Conservation (phyloP, 2,888 invertebrate genomes). For the Parnassius smintheus region DNA sequence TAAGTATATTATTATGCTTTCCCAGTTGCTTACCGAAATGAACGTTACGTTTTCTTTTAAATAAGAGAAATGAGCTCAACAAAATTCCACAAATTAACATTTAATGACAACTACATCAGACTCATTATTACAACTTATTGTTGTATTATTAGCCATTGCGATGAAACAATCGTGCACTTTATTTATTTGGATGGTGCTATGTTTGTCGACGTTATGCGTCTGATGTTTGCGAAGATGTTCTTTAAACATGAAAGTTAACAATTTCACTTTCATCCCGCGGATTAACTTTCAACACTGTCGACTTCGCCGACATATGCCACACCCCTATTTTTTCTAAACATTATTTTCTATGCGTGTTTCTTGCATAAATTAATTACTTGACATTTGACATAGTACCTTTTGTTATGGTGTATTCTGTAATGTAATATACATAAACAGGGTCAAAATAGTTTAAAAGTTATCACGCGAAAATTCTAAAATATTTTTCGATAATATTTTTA, state of each 20-base stretch:
- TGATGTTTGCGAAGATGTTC: conserved; percentile 47
- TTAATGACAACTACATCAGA: conserved; percentile 15
- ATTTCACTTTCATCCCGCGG: conserved; percentile 69
- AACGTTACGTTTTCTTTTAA: no score
- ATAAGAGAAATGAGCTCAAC: no score
- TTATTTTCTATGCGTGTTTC: conserved; percentile 29
- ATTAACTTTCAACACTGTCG: conserved; percentile 60
- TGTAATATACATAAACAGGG: background rate
- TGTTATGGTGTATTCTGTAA: background rate
- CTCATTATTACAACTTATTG: conserved; percentile 23
- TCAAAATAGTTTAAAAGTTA: no score
- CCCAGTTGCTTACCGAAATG: no score
- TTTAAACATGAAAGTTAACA: conserved; percentile 47
- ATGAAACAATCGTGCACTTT: conserved; percentile 19
- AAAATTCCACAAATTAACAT: background rate
- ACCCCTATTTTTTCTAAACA: conserved; percentile 55
- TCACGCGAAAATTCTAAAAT: no score
- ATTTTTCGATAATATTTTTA: no score
- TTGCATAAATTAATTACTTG: background rate
- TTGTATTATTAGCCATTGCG: conserved; percentile 10
- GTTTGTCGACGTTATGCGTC: conserved; percentile 28
- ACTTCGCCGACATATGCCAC: conserved; percentile 43
- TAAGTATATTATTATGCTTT: no score
- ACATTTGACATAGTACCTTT: no score
- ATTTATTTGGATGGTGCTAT: conserved; percentile 50